Evolutionary conservation across 2,888 invertebrate species (phyloP).

Genomic region (Eristalinus sepulchralis): DNA sequence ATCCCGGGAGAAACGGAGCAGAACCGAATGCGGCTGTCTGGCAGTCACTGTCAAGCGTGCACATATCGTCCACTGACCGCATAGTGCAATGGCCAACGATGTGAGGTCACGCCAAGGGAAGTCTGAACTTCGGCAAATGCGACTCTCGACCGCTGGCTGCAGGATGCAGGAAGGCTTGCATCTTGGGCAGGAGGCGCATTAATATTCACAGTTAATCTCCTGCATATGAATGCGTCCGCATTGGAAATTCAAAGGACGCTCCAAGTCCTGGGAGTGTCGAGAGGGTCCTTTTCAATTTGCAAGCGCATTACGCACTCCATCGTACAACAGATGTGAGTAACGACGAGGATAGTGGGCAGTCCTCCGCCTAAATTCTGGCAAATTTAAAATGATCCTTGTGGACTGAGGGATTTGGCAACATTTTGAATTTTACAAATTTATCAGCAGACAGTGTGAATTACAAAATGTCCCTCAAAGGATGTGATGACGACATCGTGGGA

Average conservation of each 20-base stretch:
- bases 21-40: slow-evolving; percentile 27
- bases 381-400: no score
- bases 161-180: slow-evolving; percentile 9
- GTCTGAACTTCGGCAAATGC: slow-evolving; percentile 47
- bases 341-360: slow-evolving; percentile 2
- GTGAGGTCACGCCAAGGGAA: background rate
- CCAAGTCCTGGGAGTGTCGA: slow-evolving; percentile 2
- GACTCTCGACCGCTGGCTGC: slow-evolving; percentile 45
- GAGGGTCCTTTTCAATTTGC: slow-evolving; percentile 56
- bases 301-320: slow-evolving; percentile 27
- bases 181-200: slow-evolving; percentile 56
- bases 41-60: background rate
- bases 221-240: slow-evolving; percentile 63
- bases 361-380: no score
- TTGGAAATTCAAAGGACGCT: slow-evolving; percentile 24
- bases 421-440: background rate
- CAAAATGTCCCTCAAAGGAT: background rate
- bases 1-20: background rate
- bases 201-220: slow-evolving; percentile 70
- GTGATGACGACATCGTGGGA: background rate
- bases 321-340: slow-evolving; percentile 45
- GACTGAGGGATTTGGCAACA: background rate
- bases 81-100: slow-evolving; percentile 2
- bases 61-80: slow-evolving; percentile 36
- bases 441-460: background rate